Base-by-base conservation (phyloP, 1,140 invertebrate genomes). In the Drosophila ironensis region DNA sequence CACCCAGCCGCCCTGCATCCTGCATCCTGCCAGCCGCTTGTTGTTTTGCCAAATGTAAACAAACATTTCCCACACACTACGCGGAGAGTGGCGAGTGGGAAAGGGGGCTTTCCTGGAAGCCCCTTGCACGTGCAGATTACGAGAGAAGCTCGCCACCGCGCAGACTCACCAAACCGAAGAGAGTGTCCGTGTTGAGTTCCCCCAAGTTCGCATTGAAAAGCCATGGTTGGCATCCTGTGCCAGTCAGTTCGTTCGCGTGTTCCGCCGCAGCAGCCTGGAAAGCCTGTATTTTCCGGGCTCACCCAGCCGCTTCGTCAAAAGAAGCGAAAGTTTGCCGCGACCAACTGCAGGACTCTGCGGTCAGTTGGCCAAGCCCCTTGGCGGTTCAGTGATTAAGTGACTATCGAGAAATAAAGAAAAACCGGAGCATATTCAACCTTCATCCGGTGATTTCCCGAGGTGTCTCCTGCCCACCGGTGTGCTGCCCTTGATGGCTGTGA, bases 31-130 rank as follows among this genome's bases (percentile, higher is more conserved):
- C 16, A n/a, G 24, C 17, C 33, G 33, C 30, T 37, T 41, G 51
- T 40, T 63, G 56, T 50, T 53, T 19, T 60, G 63, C 70, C 80
- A 82, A 81, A 81, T 72, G 77, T 81, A 81, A 81, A 81, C 77
- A 81, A 81, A 81, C 77, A 81, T 70, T 80, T 70, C 53, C 25
- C 50, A 56, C 42, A 28, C 28, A 25, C 14, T 22, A 20, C 1
- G 9, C 4, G 30, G 4, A 16, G n/a, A n/a, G n/a, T 22, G 30
- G 6, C 7, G 20, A 6, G 42, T 11, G 12, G 11, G n/a, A n/a
- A n/a, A 19, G n/a, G 27, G 17, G 45, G 42, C 19, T 44, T 35
- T 47, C 45, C 77, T 76, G 77, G 77, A 81, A 81, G 40, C 52
- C 45, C 59, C 42, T 53, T 74, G 76, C 77, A 81, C 77, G 77